phyloP scores from a whole-genome alignment of 2,888 invertebrate genomes.

The Ryuthela nishihirai region DNA sequence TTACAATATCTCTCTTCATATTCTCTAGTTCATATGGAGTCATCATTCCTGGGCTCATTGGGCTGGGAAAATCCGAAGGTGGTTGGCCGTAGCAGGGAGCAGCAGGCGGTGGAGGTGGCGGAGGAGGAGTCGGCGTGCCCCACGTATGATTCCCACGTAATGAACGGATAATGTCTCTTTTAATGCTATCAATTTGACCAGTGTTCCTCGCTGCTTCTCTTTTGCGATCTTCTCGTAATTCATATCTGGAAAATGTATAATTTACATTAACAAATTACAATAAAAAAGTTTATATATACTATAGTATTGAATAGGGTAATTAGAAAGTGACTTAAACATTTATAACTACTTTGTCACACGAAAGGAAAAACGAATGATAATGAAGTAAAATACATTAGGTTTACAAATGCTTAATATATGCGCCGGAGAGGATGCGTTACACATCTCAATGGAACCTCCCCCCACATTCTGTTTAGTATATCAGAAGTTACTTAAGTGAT shows the following conservation, averaged over 20 bases:
- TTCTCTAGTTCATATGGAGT: slow-evolving; percentile 47
- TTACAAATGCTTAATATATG: too few relatives aligned
- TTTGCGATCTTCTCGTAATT: slow-evolving; percentile 56
- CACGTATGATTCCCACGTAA: slow-evolving; percentile 41
- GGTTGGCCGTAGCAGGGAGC: neutral
- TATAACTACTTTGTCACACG: neutral
- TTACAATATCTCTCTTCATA: slow-evolving; percentile 48
- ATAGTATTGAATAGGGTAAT: neutral
- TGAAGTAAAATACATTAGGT: too few relatives aligned
- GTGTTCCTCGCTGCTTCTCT: slow-evolving; percentile 53
- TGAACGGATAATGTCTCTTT: slow-evolving; percentile 53
- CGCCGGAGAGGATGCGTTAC: too few relatives aligned
- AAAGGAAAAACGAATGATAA: too few relatives aligned
- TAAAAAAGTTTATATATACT: neutral
- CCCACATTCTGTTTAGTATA: too few relatives aligned
- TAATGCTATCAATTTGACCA: slow-evolving; percentile 54
- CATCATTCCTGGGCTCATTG: slow-evolving; percentile 40
- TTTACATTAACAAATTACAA: neutral
- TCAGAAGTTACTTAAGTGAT: too few relatives aligned
- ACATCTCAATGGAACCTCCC: too few relatives aligned
- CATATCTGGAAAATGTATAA: slow-evolving; percentile 49
- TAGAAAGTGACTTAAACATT: neutral
- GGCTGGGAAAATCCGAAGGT: slow-evolving; percentile 17
- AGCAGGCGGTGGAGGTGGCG: neutral
- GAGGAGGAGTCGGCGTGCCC: neutral